Conservation (phyloP, 2,888 invertebrate species). For the Drosophila paramelanica region DNA sequence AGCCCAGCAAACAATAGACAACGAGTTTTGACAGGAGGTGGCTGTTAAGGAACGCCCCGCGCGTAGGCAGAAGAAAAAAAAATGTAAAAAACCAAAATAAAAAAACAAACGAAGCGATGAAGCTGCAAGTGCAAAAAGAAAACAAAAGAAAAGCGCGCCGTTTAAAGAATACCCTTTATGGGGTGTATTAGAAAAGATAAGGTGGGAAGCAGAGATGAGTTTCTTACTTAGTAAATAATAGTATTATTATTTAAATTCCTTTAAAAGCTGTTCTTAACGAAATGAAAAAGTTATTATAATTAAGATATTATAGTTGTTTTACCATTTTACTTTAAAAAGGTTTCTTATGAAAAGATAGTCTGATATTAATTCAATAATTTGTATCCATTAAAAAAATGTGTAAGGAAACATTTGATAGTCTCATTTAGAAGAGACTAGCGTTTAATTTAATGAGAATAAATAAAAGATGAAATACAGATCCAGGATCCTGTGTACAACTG, state of each 20-base stretch:
- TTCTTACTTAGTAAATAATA: not conserved
- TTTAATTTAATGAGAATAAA: too few relatives aligned
- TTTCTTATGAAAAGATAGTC: too few relatives aligned
- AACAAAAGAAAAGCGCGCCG: constrained; percentile 29
- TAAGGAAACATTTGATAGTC: too few relatives aligned
- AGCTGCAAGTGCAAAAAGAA: constrained; percentile 10
- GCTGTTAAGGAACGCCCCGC: constrained; percentile 12
- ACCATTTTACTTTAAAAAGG: too few relatives aligned
- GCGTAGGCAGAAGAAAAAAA: constrained; percentile 28
- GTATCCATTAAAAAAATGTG: too few relatives aligned
- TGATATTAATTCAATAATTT: too few relatives aligned
- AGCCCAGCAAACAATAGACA: constrained; percentile 47
- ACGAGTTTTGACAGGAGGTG: constrained; percentile 8
- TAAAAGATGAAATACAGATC: too few relatives aligned
- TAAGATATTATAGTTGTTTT: too few relatives aligned
- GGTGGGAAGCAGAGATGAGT: not conserved
- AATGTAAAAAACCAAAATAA: not conserved
- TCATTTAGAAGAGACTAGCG: too few relatives aligned
- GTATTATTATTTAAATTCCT: not conserved
- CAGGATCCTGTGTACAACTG: too few relatives aligned
- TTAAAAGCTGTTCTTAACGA: too few relatives aligned
- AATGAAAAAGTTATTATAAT: too few relatives aligned
- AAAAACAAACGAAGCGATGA: constrained; percentile 26
- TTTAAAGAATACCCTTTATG: constrained; percentile 14
- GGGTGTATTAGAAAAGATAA: not conserved